Base-by-base conservation (phyloP, 2,888 invertebrate species). In the Mythimna albipuncta region DNA sequence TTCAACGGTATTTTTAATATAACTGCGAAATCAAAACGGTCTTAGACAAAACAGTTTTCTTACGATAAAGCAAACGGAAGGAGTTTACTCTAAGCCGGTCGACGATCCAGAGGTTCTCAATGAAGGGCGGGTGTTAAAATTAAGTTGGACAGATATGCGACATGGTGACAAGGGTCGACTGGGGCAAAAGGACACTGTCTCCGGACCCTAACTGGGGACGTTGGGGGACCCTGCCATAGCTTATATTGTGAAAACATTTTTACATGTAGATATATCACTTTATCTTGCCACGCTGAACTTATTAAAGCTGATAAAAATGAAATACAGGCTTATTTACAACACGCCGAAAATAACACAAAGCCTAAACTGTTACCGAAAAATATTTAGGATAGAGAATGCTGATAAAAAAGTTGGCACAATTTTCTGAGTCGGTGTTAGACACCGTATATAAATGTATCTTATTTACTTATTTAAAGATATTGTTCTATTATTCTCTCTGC, bases 131-230 rank as follows among this genome's bases (percentile, higher is more conserved):
- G 84, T 84, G 84, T 86, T 90, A 91, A 93, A 94, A 94, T 94
- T 92, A 93, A 93, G 91, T 92, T 89, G 85, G 93, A 94, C 94
- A 91, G 90, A 93, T 94, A 94, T 93, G 93, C 93, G 94, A 92
- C 92, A 90, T 79, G 86, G 88, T 95, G 95, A 95, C 93, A 93
- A 93, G 95, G 95, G 95, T 95, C 91, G 88, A 85, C 83, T 85
- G 64, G 81, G 85, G 88, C 75, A 74, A 75, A 82, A 86, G 85
- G 84, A 84, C 58, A 75, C 72, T 83, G 76, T 77, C 83, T 72
- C 65, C 82, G 66, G 54, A 50, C 68, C 85, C 83, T 72, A 82
- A 77, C 79, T 52, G 50, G n/a, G 50, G 19, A 52, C 19, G 50
- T 9, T 52, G 50, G 50, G n/a, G 50, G 50, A 79, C 82, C 77